Evolutionary conservation across 2,113 vertebrate species (phyloP), one percentile per base, ranked within the genome.

Genomic region (Agapornis roseicollis): DNA sequence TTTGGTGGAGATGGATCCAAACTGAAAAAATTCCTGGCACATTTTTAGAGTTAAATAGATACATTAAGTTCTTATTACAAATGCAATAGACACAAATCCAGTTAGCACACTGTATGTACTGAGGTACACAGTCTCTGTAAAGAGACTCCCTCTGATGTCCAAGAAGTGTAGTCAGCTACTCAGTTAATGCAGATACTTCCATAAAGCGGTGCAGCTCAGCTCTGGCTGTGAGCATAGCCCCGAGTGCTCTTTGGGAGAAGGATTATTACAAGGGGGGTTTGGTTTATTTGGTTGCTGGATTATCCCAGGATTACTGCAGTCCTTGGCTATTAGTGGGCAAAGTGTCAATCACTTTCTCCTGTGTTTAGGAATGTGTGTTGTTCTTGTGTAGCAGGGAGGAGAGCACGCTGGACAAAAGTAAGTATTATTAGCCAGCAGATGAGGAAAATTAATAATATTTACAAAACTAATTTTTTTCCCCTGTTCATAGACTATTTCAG

Each of bases 381-480:
- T n/a, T 73, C 60, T 61, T 14, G 19, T 42, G 12, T 7, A 37
- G 19, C 46, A 42, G 31, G 7, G 41, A 49, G n/a, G 47, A 2
- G 17, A 7, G 19, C 22, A 10, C 2, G 24, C 11, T 64, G 47
- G 50, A 13, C 24, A 50, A 56, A 46, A 70, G 29, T 35, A 41
- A n/a, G 1, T 27, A 16, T 42, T 55, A 55, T 61, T 35, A 69
- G 27, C 61, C 42, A 46, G 37, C 11, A 14, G 20, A 5, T n/a
- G 33, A 46, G 16, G 35, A 89, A 63, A 85, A 80, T 23, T 6
- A 50, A 29, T 39, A 11, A 56, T 35, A 61, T 29, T 70, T 77
- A 55, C 2, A 1, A 28, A 31, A 22, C 0, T 8, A 6, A 9
- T 17, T 65, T 20, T 33, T 29, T 63, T 61, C 5, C 10, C 2